Conservation (phyloP, 1,140 invertebrate genomes). For the Macrosteles quadrilineatus region DNA sequence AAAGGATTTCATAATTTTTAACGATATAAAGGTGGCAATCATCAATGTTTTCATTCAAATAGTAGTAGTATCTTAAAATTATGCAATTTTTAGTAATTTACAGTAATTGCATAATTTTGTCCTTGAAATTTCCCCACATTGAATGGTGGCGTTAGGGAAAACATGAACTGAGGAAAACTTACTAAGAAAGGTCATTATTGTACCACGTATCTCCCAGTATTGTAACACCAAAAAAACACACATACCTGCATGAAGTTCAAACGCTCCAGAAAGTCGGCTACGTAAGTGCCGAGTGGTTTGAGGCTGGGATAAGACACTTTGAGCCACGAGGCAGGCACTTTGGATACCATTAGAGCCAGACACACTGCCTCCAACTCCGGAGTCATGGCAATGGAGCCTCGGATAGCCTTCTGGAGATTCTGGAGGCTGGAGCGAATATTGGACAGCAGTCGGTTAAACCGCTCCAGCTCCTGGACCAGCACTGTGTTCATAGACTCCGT, state of each 20-base stretch:
- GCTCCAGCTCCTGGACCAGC: conserved; percentile 87
- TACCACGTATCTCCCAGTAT: no score
- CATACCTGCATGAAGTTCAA: conserved; percentile 67
- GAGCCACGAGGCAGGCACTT: conserved; percentile 78
- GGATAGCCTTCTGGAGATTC: conserved; percentile 78
- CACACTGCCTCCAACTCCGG: conserved; percentile 73
- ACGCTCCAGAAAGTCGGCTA: conserved; percentile 80
- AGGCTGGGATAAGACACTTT: conserved; percentile 87
- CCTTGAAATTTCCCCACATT: no score
- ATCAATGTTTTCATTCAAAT: no score
- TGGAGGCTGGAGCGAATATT: conserved; percentile 65
- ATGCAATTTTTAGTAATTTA: no score
- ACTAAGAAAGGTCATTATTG: no score
- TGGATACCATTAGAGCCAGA: conserved; percentile 67
- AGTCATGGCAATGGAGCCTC: conserved; percentile 87
- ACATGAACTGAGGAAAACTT: no score
- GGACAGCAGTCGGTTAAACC: conserved; percentile 76
- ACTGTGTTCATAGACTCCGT: conserved; percentile 94
- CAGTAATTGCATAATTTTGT: no score
- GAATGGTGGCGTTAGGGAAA: no score
- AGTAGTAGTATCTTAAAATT: no score
- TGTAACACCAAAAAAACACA: no score
- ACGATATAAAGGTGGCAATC: no score
- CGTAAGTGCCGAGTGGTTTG: conserved; percentile 84
- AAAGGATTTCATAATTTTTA: no score